A percentile compares a stretch with the other conserved stretches of the same genome.
Conservation (phyloP, 1,140 invertebrate species). For the Octopus sinensis region DNA sequence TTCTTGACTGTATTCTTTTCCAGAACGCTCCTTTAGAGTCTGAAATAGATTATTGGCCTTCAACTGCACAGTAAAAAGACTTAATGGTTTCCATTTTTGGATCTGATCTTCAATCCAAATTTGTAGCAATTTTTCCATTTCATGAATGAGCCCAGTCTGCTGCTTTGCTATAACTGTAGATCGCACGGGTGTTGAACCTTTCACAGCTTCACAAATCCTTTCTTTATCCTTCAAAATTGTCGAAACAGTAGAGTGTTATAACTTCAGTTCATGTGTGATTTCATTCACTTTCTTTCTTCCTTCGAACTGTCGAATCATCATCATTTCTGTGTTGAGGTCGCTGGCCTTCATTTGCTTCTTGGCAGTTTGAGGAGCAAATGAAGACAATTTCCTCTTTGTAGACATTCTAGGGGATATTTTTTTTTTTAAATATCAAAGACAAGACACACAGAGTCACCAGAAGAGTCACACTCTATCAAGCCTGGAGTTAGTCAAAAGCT, state of each 20-base stretch:
- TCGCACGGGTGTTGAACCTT: slow-evolving; percentile 3
- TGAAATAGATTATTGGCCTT: slow-evolving; percentile 1
- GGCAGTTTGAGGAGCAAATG: no score
- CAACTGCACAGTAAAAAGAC: slow-evolving; percentile 4
- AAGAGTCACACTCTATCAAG: no score
- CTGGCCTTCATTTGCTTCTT: no score
- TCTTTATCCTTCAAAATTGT: slow-evolving; percentile 8
- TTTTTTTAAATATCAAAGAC: no score
- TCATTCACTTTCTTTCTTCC: slow-evolving; percentile 7
- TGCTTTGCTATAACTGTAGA: slow-evolving; percentile 1
- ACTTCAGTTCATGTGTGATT: background rate
- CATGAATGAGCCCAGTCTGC: background rate
- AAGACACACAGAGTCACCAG: no score
- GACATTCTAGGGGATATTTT: no score
- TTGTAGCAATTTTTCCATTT: slow-evolving; percentile 5
- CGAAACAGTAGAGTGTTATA: background rate
- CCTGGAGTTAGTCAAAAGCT: no score
- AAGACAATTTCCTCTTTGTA: no score
- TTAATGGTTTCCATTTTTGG: background rate
- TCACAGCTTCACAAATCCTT: slow-evolving; percentile 1
- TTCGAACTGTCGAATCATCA: background rate
- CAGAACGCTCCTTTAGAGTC: slow-evolving; percentile 3
- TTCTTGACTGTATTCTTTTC: slow-evolving; percentile 1
- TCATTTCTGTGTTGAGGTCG: background rate
- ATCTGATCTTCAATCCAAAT: slow-evolving; percentile 1